Conservation (phyloP, 2,113 vertebrate species). For the Antennarius striatus region DNA sequence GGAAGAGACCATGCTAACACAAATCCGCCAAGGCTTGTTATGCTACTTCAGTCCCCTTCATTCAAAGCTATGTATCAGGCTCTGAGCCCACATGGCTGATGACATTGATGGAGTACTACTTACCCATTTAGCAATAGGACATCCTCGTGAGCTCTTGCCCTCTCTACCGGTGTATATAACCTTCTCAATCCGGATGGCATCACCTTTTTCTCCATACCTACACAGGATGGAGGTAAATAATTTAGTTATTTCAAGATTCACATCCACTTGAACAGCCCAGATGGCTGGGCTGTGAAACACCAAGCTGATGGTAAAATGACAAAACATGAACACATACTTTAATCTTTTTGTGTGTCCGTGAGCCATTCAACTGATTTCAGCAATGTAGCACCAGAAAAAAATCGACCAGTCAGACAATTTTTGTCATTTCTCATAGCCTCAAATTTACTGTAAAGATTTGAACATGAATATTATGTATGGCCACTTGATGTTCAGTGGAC, state of each 20-base stretch:
- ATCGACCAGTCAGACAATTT: neutral
- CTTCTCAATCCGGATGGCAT: constrained; percentile 94
- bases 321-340: neutral
- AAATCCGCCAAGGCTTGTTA: neutral
- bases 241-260: neutral
- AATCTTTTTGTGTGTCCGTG: neutral
- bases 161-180: constrained; percentile 95
- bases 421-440: neutral
- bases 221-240: constrained; percentile 17
- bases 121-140: constrained; percentile 99
- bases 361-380: neutral
- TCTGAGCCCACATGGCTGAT: neutral
- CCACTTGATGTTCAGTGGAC: too few relatives aligned
- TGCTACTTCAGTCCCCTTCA: neutral
- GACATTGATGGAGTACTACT: constrained; percentile 61
- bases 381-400: neutral
- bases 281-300: too few relatives aligned
- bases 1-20: neutral
- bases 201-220: constrained; percentile 95
- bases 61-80: neutral
- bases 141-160: constrained; percentile 96
- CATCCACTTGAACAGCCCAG: neutral
- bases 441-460: neutral
- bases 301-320: neutral
- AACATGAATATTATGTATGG: neutral